Base-by-base conservation (phyloP, 64 coral and sea anemone species). In the Anthopleura sola region DNA sequence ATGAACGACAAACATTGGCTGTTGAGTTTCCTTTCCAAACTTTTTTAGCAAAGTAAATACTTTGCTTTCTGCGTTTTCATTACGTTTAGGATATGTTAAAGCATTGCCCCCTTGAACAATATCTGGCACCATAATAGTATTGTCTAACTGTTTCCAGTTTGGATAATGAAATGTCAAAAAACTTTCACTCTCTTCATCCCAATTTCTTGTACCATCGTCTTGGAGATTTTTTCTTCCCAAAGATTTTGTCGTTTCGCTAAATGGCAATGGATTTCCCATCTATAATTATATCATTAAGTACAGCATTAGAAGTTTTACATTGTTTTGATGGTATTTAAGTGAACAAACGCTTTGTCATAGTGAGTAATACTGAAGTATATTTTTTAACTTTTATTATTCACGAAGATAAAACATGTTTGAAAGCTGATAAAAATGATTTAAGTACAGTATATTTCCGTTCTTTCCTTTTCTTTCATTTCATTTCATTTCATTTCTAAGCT, bases 1-100 rank as follows among this genome's bases (percentile, higher is more conserved):
- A 68, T 92, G 86, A 6, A 92, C 74, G 6, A 92, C 91, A 88
- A 92, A 92, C 91, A 92, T 92, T 13, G 86, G 91, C 31, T 92
- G 69, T 0, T 85, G 76, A n/a, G 75, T 60, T 12, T 0, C n/a
- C 6, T 78, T 55, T 78, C 91, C 86, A 87, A 92, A 87, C 18
- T 83, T 36, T 16, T 92, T 39, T 12, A 92, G 78, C 75, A 92
- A 51, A 36, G 76, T 12, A 36, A 58, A 92, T 19, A 92, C 23
- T 6, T 64, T 14, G 10, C 83, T 75, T 81, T 92, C 90, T 39
- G 78, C 54, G 3, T 3, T 21, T 1, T 53, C 50, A 4, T 85
- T 78, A 15, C 20, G 37, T 23, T 34, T 2, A 19, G 11, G 1
- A 62, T 84, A 18, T 16, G 6, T 31, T 10, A 23, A 10, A 19